Evolutionary conservation across 2,113 vertebrate genomes (phyloP).

Genomic region (Pelecanus crispus): DNA sequence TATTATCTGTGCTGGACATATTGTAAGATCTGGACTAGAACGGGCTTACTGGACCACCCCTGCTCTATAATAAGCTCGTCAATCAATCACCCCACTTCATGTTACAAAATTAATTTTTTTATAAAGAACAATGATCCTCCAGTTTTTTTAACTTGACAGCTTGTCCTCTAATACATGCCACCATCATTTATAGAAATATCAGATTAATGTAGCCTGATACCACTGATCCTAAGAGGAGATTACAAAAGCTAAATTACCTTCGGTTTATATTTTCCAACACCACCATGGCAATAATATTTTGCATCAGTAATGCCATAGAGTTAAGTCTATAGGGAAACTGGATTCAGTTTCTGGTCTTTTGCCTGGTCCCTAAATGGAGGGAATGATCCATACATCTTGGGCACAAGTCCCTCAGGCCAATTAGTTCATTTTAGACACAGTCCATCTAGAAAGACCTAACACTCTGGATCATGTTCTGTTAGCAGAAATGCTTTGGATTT

Average conservation of each 20-base stretch:
- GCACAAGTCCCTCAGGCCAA: background rate
- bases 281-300: background rate
- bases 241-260: background rate
- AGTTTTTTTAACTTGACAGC: accelerated
- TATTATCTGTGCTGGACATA: background rate
- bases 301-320: background rate
- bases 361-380: background rate
- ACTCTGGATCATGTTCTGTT: background rate
- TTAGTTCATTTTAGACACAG: background rate
- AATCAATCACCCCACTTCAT: background rate
- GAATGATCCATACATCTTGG: background rate
- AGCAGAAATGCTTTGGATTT: background rate
- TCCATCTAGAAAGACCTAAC: background rate
- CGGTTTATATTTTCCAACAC: background rate
- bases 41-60: background rate
- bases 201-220: background rate
- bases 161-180: background rate
- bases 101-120: background rate
- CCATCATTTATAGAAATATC: background rate
- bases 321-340: background rate
- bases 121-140: background rate
- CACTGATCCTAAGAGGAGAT: background rate
- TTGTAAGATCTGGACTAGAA: background rate
- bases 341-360: background rate
- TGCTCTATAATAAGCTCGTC: background rate